phyloP scores from a whole-genome alignment of 2,113 vertebrate species.

The Cheirogaleus medius region DNA sequence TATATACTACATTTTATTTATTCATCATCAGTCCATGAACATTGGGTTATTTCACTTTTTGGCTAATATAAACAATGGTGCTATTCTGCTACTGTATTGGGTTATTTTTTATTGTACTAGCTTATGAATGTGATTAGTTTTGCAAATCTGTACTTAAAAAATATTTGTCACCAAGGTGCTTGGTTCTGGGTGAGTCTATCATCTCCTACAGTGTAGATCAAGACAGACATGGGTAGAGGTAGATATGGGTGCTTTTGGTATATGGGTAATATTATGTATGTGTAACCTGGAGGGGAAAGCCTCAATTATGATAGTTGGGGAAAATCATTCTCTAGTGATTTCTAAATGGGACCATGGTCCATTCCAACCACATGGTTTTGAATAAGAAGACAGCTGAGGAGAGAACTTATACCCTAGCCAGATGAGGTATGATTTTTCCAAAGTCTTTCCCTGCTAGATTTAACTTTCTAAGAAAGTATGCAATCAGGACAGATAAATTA shows the following conservation, averaged over 20 bases:
- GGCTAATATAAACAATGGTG: neutral
- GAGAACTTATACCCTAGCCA: neutral
- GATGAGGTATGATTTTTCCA: conserved; percentile 1
- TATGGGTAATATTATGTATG: neutral
- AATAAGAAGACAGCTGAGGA: neutral
- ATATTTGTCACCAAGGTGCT: neutral
- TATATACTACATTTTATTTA: neutral
- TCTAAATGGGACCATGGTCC: neutral
- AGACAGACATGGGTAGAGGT: neutral
- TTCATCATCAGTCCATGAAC: neutral
- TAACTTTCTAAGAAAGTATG: conserved; percentile 53
- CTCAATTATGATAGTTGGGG: neutral
- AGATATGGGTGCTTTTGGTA: neutral
- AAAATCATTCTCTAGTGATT: neutral
- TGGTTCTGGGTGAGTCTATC: neutral
- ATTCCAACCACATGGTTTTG: conserved; percentile 24
- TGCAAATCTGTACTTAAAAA: conserved; percentile 18
- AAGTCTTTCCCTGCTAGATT: conserved; percentile 45
- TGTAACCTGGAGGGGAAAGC: neutral
- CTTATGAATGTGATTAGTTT: conserved; percentile 5
- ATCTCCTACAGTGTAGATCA: neutral
- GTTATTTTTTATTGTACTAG: conserved; percentile 8
- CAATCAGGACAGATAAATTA: conserved; percentile 20
- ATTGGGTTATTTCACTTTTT: neutral
- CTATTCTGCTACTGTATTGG: neutral